A percentile compares a stretch with the other conserved stretches of the same genome.
Evolutionary conservation across 2,888 invertebrate species (phyloP).

Genomic region (Seira ritae): DNA sequence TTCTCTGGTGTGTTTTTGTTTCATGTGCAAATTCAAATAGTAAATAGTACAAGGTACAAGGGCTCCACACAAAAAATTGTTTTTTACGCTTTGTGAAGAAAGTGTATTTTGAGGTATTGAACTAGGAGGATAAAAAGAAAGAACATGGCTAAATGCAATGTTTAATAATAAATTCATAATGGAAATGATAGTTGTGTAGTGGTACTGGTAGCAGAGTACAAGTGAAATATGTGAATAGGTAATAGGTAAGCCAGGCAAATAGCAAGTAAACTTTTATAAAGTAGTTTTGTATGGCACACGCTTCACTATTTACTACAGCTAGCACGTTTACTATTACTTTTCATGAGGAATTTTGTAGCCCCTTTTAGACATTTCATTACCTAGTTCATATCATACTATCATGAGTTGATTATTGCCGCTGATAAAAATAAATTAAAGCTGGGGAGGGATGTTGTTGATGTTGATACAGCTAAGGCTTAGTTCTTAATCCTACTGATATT

Average conservation of each 20-base stretch:
- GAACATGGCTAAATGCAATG: not conserved
- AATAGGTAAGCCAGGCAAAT: too few species aligned
- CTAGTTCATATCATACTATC: too few species aligned
- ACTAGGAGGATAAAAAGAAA: not conserved
- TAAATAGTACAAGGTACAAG: not conserved
- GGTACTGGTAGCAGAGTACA: too few species aligned
- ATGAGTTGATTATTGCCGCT: too few species aligned
- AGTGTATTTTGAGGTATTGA: slow-evolving; percentile 23
- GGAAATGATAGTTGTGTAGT: too few species aligned
- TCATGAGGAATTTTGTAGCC: slow-evolving; percentile 19
- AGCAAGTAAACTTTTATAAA: too few species aligned
- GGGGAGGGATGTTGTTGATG: not conserved
- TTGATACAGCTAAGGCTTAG: slow-evolving; percentile 15
- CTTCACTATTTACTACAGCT: too few species aligned
- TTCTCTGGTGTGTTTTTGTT: not conserved
- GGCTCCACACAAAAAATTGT: not conserved
- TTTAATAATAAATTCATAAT: too few species aligned
- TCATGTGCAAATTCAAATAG: too few species aligned
- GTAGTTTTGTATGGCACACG: too few species aligned
- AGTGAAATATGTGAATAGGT: too few species aligned
- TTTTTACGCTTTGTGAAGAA: slow-evolving; percentile 35
- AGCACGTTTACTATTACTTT: slow-evolving; percentile 22
- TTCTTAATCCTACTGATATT: slow-evolving; percentile 14
- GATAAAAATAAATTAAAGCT: not conserved
- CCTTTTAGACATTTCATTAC: slow-evolving; percentile 9